A percentile compares a stretch with the other conserved stretches of the same genome.
phyloP scores from a whole-genome alignment of 2,888 invertebrate genomes.

The Apamea anceps region DNA sequence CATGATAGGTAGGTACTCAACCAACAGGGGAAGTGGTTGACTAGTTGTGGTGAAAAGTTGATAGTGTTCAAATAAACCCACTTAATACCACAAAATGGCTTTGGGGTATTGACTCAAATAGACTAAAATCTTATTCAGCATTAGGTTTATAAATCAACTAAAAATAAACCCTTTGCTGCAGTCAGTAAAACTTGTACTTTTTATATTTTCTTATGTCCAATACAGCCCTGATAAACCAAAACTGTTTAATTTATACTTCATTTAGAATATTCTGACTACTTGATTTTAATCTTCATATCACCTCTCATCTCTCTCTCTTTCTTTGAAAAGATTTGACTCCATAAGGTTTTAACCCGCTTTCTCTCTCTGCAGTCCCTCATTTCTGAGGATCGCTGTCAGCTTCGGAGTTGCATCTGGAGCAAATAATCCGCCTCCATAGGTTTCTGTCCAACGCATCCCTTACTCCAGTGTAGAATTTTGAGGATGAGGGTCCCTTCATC shows the following conservation, averaged over 20 bases:
- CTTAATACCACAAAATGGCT: too few species aligned
- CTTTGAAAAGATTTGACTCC: neutral
- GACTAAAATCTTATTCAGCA: neutral
- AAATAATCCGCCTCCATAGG: too few species aligned
- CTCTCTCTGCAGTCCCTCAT: too few species aligned
- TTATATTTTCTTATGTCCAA: neutral
- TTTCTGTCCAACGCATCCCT: too few species aligned
- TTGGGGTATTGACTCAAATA: neutral
- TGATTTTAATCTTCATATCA: neutral
- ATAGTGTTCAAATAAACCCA: neutral
- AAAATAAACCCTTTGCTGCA: neutral
- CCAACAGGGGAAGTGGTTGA: constrained; percentile 1
- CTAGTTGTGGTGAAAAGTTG: neutral
- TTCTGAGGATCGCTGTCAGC: too few species aligned
- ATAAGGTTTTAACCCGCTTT: neutral
- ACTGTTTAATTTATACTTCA: neutral
- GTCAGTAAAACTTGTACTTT: neutral
- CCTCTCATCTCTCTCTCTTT: neutral
- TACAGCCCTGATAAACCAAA: neutral
- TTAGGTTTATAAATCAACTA: neutral
- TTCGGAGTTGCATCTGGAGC: too few species aligned
- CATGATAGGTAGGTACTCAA: neutral
- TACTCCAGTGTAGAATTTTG: too few species aligned
- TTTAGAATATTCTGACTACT: neutral
- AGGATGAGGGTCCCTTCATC: too few species aligned